phyloP scores from a whole-genome alignment of 2,888 invertebrate genomes.

The Erebia palarica region DNA sequence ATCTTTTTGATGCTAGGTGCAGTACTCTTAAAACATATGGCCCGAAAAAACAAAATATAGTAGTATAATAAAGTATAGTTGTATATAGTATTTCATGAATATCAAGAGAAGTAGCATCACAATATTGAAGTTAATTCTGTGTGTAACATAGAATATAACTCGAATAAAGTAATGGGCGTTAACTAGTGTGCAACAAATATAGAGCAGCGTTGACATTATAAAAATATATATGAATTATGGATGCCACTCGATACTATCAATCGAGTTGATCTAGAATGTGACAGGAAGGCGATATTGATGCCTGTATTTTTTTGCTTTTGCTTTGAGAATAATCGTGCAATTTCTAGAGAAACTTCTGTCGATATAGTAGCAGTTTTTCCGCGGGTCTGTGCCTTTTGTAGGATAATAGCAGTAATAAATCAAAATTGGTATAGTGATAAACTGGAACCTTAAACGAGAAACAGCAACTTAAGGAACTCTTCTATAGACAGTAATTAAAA shows the following conservation, averaged over 20 bases:
- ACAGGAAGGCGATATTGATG: slow-evolving; percentile 32
- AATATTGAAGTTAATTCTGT: background rate
- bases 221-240: slow-evolving; percentile 48
- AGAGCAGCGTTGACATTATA: slow-evolving; percentile 42
- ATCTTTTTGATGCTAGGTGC: too few relatives aligned
- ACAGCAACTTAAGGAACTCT: too few relatives aligned
- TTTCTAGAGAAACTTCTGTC: slow-evolving; percentile 5
- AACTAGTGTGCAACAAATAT: slow-evolving; percentile 2
- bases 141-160: background rate
- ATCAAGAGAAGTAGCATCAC: background rate
- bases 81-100: background rate
- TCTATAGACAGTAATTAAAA: too few relatives aligned
- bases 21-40: background rate
- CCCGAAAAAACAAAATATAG: background rate
- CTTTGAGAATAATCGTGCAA: slow-evolving; percentile 33
- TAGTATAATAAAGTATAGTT: too few relatives aligned
- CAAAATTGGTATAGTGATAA: background rate
- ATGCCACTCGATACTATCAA: slow-evolving; percentile 50
- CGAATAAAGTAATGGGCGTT: slow-evolving; percentile 11
- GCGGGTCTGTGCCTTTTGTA: background rate
- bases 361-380: background rate
- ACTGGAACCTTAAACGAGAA: background rate
- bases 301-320: slow-evolving; percentile 25
- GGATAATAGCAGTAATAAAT: background rate
- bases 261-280: slow-evolving; percentile 43